Conservation (phyloP, 2,797 vertebrate species). For the Chaenodraco wilsoni region DNA sequence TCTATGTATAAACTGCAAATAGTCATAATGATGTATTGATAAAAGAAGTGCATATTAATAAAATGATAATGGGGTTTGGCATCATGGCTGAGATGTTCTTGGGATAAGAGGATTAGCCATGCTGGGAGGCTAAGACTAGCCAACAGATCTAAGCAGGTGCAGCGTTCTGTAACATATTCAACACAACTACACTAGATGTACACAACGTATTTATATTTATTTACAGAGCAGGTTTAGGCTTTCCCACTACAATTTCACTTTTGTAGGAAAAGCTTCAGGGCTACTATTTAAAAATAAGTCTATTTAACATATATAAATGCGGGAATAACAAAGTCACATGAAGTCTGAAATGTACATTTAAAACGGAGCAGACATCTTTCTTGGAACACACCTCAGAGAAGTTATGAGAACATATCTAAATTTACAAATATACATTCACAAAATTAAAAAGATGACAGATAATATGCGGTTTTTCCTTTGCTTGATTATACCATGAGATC, state of each 20-base stretch:
- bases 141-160: conserved; percentile 24
- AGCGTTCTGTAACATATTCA: conserved; percentile 23
- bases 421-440: conserved; percentile 30
- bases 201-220: not conserved
- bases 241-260: not conserved
- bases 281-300: not conserved
- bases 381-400: conserved; percentile 46
- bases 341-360: conserved; percentile 1
- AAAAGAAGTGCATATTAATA: conserved; percentile 82
- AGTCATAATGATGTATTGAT: conserved; percentile 79
- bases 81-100: conserved; percentile 53
- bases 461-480: conserved; percentile 9
- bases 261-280: not conserved
- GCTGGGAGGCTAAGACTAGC: conserved; percentile 17
- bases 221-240: not conserved
- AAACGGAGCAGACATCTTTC: conserved; percentile 15
- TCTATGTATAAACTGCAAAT: conserved; percentile 83
- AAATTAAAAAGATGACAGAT: conserved; percentile 25
- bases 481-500: conserved; percentile 27
- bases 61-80: conserved; percentile 69
- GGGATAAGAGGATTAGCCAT: conserved; percentile 66
- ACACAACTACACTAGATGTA: conserved; percentile 8
- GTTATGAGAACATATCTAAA: conserved; percentile 30
- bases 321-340: not conserved
- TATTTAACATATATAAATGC: not conserved